Conservation (phyloP, 2,888 invertebrate genomes). For the Cheilosia vulpina region DNA sequence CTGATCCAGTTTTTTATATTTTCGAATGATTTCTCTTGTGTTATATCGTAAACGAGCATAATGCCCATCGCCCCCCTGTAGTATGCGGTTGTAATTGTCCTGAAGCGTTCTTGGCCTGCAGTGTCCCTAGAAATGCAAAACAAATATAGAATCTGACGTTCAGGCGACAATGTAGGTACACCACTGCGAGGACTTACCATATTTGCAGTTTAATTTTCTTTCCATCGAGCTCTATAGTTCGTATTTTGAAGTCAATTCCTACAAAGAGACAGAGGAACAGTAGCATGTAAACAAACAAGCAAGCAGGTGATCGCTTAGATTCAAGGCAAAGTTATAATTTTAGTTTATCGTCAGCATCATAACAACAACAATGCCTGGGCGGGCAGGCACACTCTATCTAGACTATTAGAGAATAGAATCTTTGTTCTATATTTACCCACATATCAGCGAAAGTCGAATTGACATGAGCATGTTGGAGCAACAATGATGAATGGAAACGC, state of each 20-base stretch:
- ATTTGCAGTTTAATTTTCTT: slow-evolving; percentile 99
- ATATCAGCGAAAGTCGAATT: slow-evolving; percentile 57
- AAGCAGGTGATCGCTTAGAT: slow-evolving; percentile 28
- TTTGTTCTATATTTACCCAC: slow-evolving; percentile 66
- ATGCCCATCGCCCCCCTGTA: slow-evolving; percentile 99
- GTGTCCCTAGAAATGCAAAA: slow-evolving; percentile 91
- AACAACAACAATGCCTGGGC: slow-evolving; percentile 12
- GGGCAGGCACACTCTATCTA: slow-evolving; percentile 2
- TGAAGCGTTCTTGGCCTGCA: slow-evolving; percentile 99
- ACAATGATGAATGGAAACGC: slow-evolving; percentile 33
- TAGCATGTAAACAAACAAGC: slow-evolving; percentile 67
- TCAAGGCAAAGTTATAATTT: slow-evolving; percentile 55
- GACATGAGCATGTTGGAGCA: slow-evolving; percentile 45
- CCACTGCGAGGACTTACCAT: slow-evolving; percentile 89
- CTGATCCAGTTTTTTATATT: slow-evolving; percentile 99
- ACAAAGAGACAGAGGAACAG: slow-evolving; percentile 82
- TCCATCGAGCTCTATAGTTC: slow-evolving; percentile 98
- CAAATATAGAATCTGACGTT: not conserved
- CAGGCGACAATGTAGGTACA: not conserved
- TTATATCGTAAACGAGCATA: slow-evolving; percentile 99
- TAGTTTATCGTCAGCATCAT: slow-evolving; percentile 43
- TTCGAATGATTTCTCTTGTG: slow-evolving; percentile 99
- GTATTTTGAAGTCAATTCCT: slow-evolving; percentile 99
- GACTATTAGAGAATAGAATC: slow-evolving; percentile 53
- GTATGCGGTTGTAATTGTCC: slow-evolving; percentile 99